Evolutionary conservation across 2,113 vertebrate genomes (phyloP), one percentile per base, ranked within the genome.

Genomic region (Erpornis zantholeuca): DNA sequence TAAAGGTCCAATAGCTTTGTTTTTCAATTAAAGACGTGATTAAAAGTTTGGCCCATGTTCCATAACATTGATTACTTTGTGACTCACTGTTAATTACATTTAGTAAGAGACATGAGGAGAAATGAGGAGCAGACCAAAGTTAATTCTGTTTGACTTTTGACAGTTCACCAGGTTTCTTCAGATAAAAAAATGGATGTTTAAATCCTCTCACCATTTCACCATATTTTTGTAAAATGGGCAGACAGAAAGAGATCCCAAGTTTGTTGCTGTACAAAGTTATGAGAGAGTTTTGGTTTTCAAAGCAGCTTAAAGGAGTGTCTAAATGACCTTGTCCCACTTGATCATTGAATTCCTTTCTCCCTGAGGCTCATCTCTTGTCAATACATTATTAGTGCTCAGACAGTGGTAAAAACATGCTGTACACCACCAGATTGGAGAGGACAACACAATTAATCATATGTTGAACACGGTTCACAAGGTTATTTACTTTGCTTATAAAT

Each of bases 301-400:
- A 93, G 76, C 45, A 71, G 88, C 52, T 89, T 86, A 96, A 95
- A 95, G 69, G 80, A 84, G n/a, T 7, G 24, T n/a, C n/a, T 61
- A 31, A 93, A 95, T 90, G 97, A 97, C 97, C 97, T 96, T 97
- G 97, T 77, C 96, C 96, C 83, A 94, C 33, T 96, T 95, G 82
- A 94, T 70, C 80, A 97, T 95, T 3, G 35, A 93, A 94, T 92
- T 96, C 78, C 90, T 96, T 96, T 95, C 90, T 85, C 95, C 96
- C 96, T 6, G 76, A 77, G 97, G 96, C 96, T 72, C 79, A 59
- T 84, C 35, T 81, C 88, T 90, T 61, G 79, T 97, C 96, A 80
- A 97, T 97, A 96, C 4, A 5, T 88, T 79, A 92, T 77, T 53
- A 50, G 65, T 20, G 40, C 72, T 94, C 3, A 73, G 90, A 61